Conservation (phyloP, 2,797 vertebrate species). For the Buceros bicornis region DNA sequence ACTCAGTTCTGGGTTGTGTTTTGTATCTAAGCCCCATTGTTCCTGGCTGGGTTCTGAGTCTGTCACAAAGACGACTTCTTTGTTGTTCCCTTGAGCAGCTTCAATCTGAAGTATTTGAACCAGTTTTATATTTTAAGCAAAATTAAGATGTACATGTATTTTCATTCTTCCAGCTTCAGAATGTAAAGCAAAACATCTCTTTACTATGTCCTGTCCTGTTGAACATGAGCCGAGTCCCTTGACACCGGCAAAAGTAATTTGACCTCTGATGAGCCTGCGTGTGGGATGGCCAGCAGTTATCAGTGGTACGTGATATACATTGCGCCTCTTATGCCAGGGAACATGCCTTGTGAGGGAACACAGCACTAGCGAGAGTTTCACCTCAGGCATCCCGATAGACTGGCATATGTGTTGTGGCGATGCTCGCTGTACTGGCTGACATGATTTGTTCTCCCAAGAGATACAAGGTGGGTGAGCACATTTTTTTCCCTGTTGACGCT, state of each 20-base stretch:
- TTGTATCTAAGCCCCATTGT: slow-evolving; percentile 66
- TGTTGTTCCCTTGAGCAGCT: slow-evolving; percentile 57
- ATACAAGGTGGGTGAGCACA: slow-evolving; percentile 4
- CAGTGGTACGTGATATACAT: slow-evolving; percentile 78
- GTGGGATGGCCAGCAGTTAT: slow-evolving; percentile 81
- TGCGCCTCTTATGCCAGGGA: slow-evolving; percentile 34
- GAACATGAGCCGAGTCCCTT: background rate
- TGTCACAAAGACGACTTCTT: slow-evolving; percentile 43
- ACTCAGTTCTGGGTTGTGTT: slow-evolving; percentile 59
- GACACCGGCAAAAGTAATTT: slow-evolving; percentile 83
- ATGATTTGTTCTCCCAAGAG: background rate
- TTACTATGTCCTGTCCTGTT: slow-evolving; percentile 18
- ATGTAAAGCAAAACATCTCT: slow-evolving; percentile 11
- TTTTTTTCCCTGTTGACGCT: background rate
- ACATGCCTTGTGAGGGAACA: slow-evolving; percentile 58
- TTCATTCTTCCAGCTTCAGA: slow-evolving; percentile 74
- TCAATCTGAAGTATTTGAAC: slow-evolving; percentile 46
- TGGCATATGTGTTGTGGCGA: background rate
- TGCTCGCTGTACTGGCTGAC: background rate
- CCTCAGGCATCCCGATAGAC: slow-evolving; percentile 3
- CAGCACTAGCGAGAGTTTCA: background rate
- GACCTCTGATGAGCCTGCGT: slow-evolving; percentile 83
- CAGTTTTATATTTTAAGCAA: slow-evolving; percentile 32
- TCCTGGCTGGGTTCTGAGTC: slow-evolving; percentile 24
- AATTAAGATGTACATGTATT: slow-evolving; percentile 86